These are phyloP conservation scores for Chlamydotis undulata DNA, from an alignment of 2,113 vertebrate species.

Conservation along the genomic window DNA sequence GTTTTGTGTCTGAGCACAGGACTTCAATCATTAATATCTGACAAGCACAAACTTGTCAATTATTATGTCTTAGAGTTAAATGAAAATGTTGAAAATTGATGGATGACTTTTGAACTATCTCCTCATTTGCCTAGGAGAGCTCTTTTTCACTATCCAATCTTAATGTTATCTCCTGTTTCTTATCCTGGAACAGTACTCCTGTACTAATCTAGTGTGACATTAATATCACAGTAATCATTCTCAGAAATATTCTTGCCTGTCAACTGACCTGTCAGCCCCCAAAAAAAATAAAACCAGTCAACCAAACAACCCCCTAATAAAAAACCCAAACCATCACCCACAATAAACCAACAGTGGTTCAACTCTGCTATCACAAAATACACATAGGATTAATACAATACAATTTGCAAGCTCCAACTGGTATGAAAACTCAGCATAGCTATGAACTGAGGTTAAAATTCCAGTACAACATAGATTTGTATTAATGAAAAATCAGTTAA, in stretches of 20 bases:
- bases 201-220: not conserved
- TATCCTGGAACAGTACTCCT: not conserved
- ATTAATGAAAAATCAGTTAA: not conserved
- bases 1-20: not conserved
- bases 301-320: not conserved
- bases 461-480: not conserved
- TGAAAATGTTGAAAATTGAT: not conserved
- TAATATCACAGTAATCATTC: not conserved
- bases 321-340: not conserved
- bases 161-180: not conserved
- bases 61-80: slow-evolving; percentile 13
- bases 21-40: not conserved
- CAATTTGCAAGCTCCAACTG: not conserved
- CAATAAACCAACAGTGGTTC: not conserved
- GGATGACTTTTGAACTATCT: not conserved
- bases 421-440: not conserved
- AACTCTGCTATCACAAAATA: not conserved
- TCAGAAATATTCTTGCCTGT: not conserved
- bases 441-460: not conserved
- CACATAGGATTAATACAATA: not conserved
- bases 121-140: not conserved
- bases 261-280: accelerated
- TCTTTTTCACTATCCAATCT: not conserved
- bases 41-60: not conserved
- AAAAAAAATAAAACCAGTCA: not conserved